Base-by-base conservation (phyloP, 2,113 vertebrate species). In the Herpetotheres cachinnans region DNA sequence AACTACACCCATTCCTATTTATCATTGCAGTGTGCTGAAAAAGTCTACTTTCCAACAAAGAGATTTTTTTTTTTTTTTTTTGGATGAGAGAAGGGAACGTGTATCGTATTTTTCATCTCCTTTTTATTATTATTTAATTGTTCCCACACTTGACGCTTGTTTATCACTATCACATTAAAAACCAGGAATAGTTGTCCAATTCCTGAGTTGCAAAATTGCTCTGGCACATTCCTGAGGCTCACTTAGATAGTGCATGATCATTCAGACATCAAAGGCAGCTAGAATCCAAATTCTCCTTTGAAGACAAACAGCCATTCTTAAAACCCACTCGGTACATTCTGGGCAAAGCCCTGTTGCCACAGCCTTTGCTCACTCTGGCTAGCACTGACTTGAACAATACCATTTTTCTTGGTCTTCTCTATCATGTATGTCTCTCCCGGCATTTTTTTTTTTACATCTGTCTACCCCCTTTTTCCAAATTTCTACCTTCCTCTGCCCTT, bases 81-180 rank as follows among this genome's bases (percentile, higher is more conserved):
- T 83, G 11, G 10, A 81, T 32, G 13, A 34, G 19, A 83, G 32
- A 89, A 76, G 22, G 46, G 47, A 82, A 85, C 38, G 63, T 85
- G 52, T 82, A 82, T 49, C 2, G 0, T 71, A 85, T 79, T 91
- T 36, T 84, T 96, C 61, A 87, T 95, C n/a, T 89, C 65, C 15
- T 86, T 93, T 90, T 94, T 89, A 67, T 93, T 93, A 56, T 92
- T 81, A 46, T 84, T 84, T 92, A 92, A 80, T 93, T 93, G 26
- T 79, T 91, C 49, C 66, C 83, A 89, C 65, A 62, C 66, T 87
- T 76, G 22, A 71, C 85, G 82, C 76, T 81, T 95, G 69, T 89
- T 97, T 84, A 93, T 95, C 3, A 2, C 40, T 86, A 86, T 84
- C 76, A 78, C 27, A 52, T 89, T 95, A 89, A 84, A 86, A 92